Evolutionary conservation across 1,140 invertebrate genomes (phyloP), one percentile per base, ranked within the genome.

Genomic region (Penaeus indicus): DNA sequence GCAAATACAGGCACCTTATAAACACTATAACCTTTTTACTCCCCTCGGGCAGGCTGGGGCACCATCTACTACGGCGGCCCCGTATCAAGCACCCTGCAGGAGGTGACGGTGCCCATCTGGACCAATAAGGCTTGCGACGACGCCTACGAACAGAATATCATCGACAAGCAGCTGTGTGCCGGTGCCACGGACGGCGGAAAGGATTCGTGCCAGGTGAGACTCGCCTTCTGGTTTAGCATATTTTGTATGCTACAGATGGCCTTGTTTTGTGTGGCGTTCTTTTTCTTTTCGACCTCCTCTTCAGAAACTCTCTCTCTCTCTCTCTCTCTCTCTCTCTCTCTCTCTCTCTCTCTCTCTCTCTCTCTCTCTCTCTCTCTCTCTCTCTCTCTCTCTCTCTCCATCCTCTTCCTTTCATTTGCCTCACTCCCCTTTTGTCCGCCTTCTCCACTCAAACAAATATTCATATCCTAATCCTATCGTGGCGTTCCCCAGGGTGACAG

Each of bases 401-500:
- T 47, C 42, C 25, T 25, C 54, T 19, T 47, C 47, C n/a, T 27
- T 69, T 13, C 32, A 11, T 69, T 11, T 21, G 1, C 22, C 1
- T 69, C 67, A 25, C 13, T 69, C 67, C 10, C 67, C n/a, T 1
- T 63, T 83, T 63, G 19, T 8, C 32, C 27, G n/a, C 27, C 16
- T 19, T 47, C 19, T 5, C 27, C 22, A 84, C 8, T 19, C 3
- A 22, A 18, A 42, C n/a, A 32, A 10, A n/a, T 18, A n/a, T 27
- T 21, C 10, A 21, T 69, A 19, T 19, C 38, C 13, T 25, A 32
- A 32, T 54, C 64, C 67, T 47, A 62, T 7, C 32, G 32, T 32
- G 32, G 32, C 32, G 32, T 32, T 32, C 3, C 88, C 84, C 90
- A 94, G 94, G 97, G 97, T 27, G 97, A 97, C 92, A 97, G 96